A percentile compares a stretch with the other conserved stretches of the same genome.
phyloP scores from a whole-genome alignment of 1,140 invertebrate species.

The Drosophila tani region DNA sequence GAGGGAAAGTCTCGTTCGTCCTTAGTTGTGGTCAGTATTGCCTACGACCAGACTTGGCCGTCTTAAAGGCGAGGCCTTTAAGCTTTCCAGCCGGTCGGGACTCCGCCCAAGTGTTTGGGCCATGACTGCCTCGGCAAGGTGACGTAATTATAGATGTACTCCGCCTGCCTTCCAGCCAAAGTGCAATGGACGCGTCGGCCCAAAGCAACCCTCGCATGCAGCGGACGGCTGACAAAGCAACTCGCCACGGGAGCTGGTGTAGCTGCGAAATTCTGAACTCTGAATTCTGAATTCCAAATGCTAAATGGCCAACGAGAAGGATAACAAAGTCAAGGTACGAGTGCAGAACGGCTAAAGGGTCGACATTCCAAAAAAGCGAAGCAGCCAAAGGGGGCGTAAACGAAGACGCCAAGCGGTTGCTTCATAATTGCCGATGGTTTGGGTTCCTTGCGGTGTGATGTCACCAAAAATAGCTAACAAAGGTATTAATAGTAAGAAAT shows the following conservation, averaged over 20 bases:
- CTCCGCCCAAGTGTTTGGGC: constrained; percentile 36
- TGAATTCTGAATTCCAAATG: constrained; percentile 21
- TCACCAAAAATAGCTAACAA: neutral
- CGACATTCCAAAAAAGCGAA: constrained; percentile 33
- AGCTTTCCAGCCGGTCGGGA: neutral
- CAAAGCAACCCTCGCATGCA: constrained; percentile 57
- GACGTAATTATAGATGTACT: constrained; percentile 82
- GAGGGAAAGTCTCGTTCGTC: constrained; percentile 22
- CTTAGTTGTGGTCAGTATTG: constrained; percentile 62
- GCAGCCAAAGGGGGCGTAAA: constrained; percentile 67
- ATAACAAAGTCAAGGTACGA: constrained; percentile 52
- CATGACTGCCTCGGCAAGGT: constrained; percentile 63
- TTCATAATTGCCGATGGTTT: constrained; percentile 14
- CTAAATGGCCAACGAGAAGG: constrained; percentile 21
- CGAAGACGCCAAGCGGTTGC: constrained; percentile 38
- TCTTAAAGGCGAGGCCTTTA: constrained; percentile 39
- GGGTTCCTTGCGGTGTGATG: neutral
- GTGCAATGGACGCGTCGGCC: constrained; percentile 64
- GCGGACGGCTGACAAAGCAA: constrained; percentile 38
- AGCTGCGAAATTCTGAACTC: constrained; percentile 27
- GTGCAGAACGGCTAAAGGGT: constrained; percentile 44
- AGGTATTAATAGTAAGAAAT: no score
- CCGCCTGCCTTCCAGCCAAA: constrained; percentile 54
- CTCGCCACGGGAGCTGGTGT: constrained; percentile 39
- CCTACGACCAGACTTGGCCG: constrained; percentile 2